These are phyloP conservation scores for Cryptophagus acutangulus DNA, from an alignment of 2,888 invertebrate species.

Conservation along the genomic window DNA sequence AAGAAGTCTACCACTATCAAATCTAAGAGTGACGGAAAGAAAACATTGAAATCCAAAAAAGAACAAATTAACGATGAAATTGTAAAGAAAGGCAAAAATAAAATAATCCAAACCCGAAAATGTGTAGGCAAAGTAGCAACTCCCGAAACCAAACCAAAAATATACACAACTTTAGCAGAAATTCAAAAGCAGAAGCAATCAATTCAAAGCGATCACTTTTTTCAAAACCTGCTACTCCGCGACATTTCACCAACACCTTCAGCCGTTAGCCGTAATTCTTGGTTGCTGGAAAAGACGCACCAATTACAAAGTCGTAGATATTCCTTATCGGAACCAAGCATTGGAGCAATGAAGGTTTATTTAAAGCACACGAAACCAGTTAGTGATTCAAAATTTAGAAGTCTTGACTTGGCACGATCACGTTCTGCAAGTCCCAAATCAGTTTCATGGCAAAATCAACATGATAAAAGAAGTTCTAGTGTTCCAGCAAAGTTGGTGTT, in stretches of 20 bases:
- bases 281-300: slow-evolving; percentile 65
- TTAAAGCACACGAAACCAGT: slow-evolving; percentile 66
- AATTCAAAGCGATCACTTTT: slow-evolving; percentile 61
- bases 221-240: slow-evolving; percentile 65
- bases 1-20: slow-evolving; percentile 19
- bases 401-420: slow-evolving; percentile 58
- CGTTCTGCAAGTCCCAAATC: slow-evolving; percentile 56
- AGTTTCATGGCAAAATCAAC: slow-evolving; percentile 50
- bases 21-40: slow-evolving; percentile 26
- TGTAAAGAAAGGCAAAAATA: slow-evolving; percentile 34
- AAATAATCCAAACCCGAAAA: too few relatives aligned
- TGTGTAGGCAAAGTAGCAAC: too few relatives aligned
- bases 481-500: slow-evolving; percentile 49
- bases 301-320: slow-evolving; percentile 54
- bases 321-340: slow-evolving; percentile 51
- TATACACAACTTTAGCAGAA: slow-evolving; percentile 49
- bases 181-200: slow-evolving; percentile 56
- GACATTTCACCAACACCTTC: slow-evolving; percentile 47
- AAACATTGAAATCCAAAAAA: slow-evolving; percentile 41
- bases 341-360: slow-evolving; percentile 58
- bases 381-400: slow-evolving; percentile 65
- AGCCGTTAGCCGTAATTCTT: slow-evolving; percentile 48
- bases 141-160: too few relatives aligned
- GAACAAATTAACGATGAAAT: slow-evolving; percentile 41
- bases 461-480: slow-evolving; percentile 48